Evolutionary conservation across 2,797 vertebrate species (phyloP).

Genomic region (Pteronotus mesoamericanus): DNA sequence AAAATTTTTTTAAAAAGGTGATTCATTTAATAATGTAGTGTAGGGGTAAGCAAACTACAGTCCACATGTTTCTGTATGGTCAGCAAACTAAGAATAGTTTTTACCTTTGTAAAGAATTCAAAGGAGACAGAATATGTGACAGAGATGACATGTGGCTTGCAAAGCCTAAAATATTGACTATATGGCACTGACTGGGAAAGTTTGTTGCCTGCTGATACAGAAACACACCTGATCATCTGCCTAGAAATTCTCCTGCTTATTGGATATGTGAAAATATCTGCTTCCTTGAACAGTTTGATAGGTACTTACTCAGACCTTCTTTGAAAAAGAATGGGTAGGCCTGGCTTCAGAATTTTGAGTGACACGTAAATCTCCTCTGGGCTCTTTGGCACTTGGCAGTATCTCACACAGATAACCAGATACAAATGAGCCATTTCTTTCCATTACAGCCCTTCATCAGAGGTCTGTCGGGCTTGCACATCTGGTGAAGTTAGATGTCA

Average conservation of each 20-base stretch:
- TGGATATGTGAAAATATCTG: slow-evolving; percentile 13
- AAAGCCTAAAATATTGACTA: not conserved
- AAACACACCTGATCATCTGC: slow-evolving; percentile 25
- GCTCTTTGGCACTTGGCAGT: slow-evolving; percentile 69
- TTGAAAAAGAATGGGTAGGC: slow-evolving; percentile 9
- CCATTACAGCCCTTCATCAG: slow-evolving; percentile 46
- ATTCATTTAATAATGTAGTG: not conserved
- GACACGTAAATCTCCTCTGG: slow-evolving; percentile 57
- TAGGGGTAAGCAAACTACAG: not conserved
- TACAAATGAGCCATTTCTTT: slow-evolving; percentile 62
- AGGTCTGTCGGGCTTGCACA: not conserved
- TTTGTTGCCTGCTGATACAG: not conserved
- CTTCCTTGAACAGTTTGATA: slow-evolving; percentile 25
- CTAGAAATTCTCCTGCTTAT: not conserved
- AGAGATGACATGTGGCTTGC: not conserved
- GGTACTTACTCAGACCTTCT: not conserved
- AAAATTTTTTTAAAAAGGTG: not conserved
- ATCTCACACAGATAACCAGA: slow-evolving; percentile 72
- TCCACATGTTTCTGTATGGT: not conserved
- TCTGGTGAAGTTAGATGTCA: slow-evolving; percentile 52
- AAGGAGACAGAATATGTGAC: not conserved
- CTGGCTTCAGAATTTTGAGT: slow-evolving; percentile 61
- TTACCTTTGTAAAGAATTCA: slow-evolving; percentile 34
- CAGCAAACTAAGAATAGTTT: not conserved
- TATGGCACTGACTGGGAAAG: slow-evolving; percentile 12